Base-by-base conservation (phyloP, 2,113 vertebrate genomes). In the Pterocles orientalis region DNA sequence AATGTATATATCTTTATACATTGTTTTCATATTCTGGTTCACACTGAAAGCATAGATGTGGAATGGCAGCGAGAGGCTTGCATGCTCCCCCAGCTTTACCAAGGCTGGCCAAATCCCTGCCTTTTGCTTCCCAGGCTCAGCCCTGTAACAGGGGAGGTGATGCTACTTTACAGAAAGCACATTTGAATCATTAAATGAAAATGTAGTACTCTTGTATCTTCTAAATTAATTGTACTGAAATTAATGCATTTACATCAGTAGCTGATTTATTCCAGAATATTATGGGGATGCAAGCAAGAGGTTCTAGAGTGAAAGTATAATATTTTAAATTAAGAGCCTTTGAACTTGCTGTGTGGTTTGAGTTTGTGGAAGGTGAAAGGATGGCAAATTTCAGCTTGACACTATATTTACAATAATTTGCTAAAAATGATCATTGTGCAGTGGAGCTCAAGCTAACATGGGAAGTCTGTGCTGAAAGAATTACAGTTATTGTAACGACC, bases 401-500 rank as follows among this genome's bases (percentile, higher is more conserved):
- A 24, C 48, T 86, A 3, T 86, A 60, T 88, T 93, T 93, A 86
- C 3, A 20, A 28, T 53, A 60, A 79, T 71, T 69, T 79, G 39
- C 86, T 95, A 48, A 64, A 92, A 94, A 69, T 61, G 4, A 78
- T 87, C 1, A 1, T 72, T 69, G 56, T 91, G 61, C 10, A 28
- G 66, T 19, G 34, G 34, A 89, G 45, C 65, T 95, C 69, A 75
- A 72, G 73, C 81, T 76, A 89, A 89, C 75, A 47, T 12, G 73
- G 71, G 90, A 93, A 92, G 86, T 92, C 72, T 72, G 17, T 75
- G 57, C 82, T 93, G 80, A 80, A 94, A 88, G 90, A 73, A 90
- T 86, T 91, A 62, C 45, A 75, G 48, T 93, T 86, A 75, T 10
- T 94, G 80, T 92, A 92, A 82, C 15, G 1, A 93, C 28, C 39